Evolutionary conservation across 2,888 invertebrate genomes (phyloP), one percentile per base, ranked within the genome.

Genomic region (Antheraea assamensis): DNA sequence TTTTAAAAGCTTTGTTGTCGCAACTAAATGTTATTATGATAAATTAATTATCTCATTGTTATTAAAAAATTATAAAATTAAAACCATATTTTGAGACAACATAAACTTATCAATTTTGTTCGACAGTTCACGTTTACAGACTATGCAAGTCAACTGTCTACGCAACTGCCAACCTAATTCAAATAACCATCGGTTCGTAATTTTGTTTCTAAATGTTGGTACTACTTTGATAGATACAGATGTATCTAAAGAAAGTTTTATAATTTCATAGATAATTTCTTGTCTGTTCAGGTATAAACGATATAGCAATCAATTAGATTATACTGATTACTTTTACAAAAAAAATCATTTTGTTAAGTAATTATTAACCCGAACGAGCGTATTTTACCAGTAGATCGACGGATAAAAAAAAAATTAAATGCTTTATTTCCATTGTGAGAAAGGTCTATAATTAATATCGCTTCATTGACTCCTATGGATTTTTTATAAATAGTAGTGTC

Each of bases 61-160:
- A 81, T 75, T 77, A 78, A 78, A 83, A 87, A 85, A 87, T 90
- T 87, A 83, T 79, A 81, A 87, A 87, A 83, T 76, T 76, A 79
- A 72, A 77, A 87, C 81, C 83, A 86, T 87, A 87, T 84, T 87
- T 85, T 82, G 76, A 83, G 87, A 88, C 87, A 89, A 90, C 91
- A 92, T 88, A 92, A 92, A 92, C 92, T 90, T 87, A 87, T 76
- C 81, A 91, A 92, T 91, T 92, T 88, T 74, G 81, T 82, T 85
- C 83, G 78, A 84, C 85, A 85, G 83, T 83, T 81, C 85, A 87
- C 86, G 87, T 82, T 82, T 84, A 87, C 83, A 83, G 80, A 80
- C 83, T 30, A 64, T 64, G 78, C 80, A 78, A 78, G 76, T 76
- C 80, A 82, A 85, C 85, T 85, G 61, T 27, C 61, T 82, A 81